Evolutionary conservation across 2,888 invertebrate species (phyloP).

Genomic region (Antheraea yamamai): DNA sequence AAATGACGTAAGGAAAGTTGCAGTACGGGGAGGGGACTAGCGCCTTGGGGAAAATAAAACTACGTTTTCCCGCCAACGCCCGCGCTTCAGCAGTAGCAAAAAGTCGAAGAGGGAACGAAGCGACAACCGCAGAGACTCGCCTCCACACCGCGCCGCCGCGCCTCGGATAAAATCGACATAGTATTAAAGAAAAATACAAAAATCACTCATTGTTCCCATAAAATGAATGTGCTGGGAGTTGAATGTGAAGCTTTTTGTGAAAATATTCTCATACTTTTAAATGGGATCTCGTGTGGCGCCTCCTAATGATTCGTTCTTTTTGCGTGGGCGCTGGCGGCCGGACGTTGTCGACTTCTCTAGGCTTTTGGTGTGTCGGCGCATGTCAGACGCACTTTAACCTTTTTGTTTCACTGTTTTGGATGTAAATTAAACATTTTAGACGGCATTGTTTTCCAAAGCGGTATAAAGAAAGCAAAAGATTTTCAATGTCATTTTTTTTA

Average conservation of each 20-base stretch:
- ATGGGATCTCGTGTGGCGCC: constrained; percentile 82
- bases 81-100: constrained; percentile 70
- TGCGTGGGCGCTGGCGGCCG: constrained; percentile 67
- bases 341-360: constrained; percentile 65
- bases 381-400: constrained; percentile 64
- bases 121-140: constrained; percentile 68
- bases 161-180: constrained; percentile 81
- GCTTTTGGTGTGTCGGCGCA: constrained; percentile 77
- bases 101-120: constrained; percentile 77
- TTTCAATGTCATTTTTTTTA: constrained; percentile 18
- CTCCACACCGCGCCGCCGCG: constrained; percentile 73
- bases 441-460: constrained; percentile 66
- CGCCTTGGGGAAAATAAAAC: constrained; percentile 62
- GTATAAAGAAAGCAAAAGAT: constrained; percentile 18
- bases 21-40: constrained; percentile 44
- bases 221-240: constrained; percentile 82
- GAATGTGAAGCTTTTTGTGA: constrained; percentile 81
- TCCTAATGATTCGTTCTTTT: constrained; percentile 81
- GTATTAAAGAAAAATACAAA: constrained; percentile 82
- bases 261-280: constrained; percentile 83
- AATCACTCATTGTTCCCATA: constrained; percentile 82
- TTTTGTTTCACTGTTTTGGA: constrained; percentile 71
- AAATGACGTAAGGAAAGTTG: constrained; percentile 33
- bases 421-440: constrained; percentile 79
- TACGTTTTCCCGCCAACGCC: constrained; percentile 69